Percentiles rank a stretch among this genome's conserved stretches.
These are phyloP conservation scores for Cricetomys ansorgei DNA, from an alignment of 2,113 vertebrate genomes.

Conservation along the genomic window DNA sequence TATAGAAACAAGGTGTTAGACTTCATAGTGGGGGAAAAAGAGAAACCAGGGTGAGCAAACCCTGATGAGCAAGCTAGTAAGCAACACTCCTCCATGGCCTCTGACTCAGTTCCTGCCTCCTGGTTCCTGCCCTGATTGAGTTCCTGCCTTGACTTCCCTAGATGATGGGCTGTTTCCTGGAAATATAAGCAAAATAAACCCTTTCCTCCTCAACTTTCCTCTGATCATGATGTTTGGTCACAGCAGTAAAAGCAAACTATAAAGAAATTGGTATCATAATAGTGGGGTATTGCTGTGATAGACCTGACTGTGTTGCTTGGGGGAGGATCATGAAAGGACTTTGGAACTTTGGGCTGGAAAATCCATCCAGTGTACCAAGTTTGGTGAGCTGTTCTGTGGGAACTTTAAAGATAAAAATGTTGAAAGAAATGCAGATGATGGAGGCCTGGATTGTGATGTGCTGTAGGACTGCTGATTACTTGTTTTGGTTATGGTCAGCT, in stretches of 20 bases:
- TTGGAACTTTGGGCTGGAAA: background rate
- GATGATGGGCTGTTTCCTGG: background rate
- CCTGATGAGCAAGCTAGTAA: background rate
- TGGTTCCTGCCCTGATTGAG: background rate
- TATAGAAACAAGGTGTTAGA: background rate
- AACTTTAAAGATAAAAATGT: background rate
- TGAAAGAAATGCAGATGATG: background rate
- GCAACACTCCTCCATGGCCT: background rate
- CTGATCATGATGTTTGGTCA: background rate
- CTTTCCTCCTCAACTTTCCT: background rate
- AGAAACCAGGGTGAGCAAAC: background rate
- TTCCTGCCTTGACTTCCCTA: background rate
- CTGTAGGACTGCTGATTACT: background rate
- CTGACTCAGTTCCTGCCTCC: background rate
- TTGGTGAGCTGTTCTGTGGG: background rate
- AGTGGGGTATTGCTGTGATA: background rate
- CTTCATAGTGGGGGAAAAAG: background rate
- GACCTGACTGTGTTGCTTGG: background rate
- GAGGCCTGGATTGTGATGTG: background rate
- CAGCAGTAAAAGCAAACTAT: background rate
- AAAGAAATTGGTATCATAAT: background rate
- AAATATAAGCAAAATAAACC: background rate
- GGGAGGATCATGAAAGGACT: background rate
- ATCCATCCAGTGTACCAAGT: background rate
- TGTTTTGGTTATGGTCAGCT: background rate